Percentiles rank a stretch among this genome's conserved stretches.
Evolutionary conservation across 2,797 vertebrate genomes (phyloP).

Genomic region (Kryptopterus vitreolus): DNA sequence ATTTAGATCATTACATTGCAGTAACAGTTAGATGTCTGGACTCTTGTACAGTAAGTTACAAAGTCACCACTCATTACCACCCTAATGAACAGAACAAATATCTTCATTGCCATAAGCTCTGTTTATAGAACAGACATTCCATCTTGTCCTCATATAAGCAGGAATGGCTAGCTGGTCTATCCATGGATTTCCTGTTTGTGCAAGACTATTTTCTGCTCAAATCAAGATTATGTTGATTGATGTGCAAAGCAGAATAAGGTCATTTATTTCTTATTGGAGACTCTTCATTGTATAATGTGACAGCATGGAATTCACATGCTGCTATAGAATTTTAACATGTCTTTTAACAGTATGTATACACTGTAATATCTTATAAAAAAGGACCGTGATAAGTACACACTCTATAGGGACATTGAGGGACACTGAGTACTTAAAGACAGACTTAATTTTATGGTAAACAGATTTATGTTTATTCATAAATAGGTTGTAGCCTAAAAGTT

Average conservation of each 20-base stretch:
- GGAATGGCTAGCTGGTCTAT: background rate
- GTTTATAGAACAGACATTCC: background rate
- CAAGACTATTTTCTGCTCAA: background rate
- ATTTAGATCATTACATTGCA: background rate
- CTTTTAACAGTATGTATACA: background rate
- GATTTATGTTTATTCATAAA: background rate
- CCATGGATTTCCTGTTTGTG: background rate
- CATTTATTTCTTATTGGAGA: background rate
- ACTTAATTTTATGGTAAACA: background rate
- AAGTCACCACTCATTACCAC: background rate
- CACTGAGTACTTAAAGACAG: background rate
- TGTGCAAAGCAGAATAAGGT: background rate
- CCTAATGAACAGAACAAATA: background rate
- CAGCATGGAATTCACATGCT: background rate
- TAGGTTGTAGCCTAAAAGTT: background rate
- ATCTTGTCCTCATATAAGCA: background rate
- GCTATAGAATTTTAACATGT: background rate
- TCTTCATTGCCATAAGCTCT: background rate
- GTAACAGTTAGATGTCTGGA: background rate
- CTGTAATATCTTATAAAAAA: slow-evolving; percentile 11
- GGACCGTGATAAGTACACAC: background rate
- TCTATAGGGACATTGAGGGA: background rate
- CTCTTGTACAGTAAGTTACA: background rate
- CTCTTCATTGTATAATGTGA: background rate
- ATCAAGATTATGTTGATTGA: background rate